Base-by-base conservation (phyloP, 2,113 vertebrate genomes). In the Conger conger region DNA sequence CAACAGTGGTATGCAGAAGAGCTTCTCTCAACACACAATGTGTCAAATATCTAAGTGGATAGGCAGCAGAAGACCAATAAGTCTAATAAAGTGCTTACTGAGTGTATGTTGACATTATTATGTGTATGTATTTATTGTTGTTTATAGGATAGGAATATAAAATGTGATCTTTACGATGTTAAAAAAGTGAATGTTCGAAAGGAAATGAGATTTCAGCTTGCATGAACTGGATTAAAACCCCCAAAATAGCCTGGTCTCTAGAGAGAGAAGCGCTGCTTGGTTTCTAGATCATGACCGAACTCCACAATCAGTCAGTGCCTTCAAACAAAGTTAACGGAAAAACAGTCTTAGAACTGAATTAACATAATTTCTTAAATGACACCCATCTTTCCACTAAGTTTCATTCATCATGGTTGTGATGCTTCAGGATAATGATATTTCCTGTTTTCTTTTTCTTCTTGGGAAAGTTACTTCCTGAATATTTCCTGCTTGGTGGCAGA, bases 381-480 rank as follows among this genome's bases (percentile, higher is more conserved):
- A 78, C 40, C 42, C 50, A n/a, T 33, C 76, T 53, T 23, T 35
- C 33, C 18, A 27, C 27, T n/a, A 42, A 79, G 36, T 57, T 54
- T 37, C 79, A 30, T 33, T 37, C 9, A 36, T 13, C 36, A 63
- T 84, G 20, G 60, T 40, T 79, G 50, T 33, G 83, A 79, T 84
- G 63, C 79, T 79, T 79, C 76, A 35, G 73, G 36, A 18, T 36
- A 36, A 33, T 40, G 50, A 40, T 79, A 76, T 63, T 79, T 79
- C 83, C n/a, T 40, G 79, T 84, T n/a, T 60, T 40, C 15, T 81
- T 60, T 37, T 76, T 40, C 36, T 82, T 82, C 68, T 79, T 86
- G 60, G 53, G 80, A 82, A 81, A 38, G 45, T 42, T n/a, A n/a
- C 79, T 81, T 81, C 79, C 84, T 85, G 80, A 76, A 42, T 42